Conservation (phyloP, 2,113 vertebrate species). For the Podarcis muralis region DNA sequence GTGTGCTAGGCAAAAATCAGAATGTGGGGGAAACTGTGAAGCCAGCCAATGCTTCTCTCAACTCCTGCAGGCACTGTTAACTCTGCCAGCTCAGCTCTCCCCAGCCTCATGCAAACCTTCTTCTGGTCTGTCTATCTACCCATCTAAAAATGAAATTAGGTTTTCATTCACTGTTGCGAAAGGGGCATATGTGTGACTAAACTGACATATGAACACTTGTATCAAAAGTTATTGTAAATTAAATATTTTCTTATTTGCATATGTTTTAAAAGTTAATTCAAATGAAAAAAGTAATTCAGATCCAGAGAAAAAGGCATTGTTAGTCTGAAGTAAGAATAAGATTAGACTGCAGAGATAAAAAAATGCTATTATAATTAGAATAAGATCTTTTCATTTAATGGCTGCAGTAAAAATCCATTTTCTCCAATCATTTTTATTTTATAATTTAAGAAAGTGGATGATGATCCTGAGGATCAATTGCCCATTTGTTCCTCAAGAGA, state of each 20-base stretch:
- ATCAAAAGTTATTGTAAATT: constrained; percentile 29
- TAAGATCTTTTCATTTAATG: constrained; percentile 46
- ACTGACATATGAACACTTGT: constrained; percentile 24
- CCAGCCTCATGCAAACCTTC: too few relatives aligned
- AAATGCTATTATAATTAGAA: constrained; percentile 29
- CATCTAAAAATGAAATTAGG: neutral
- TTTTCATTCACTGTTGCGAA: neutral
- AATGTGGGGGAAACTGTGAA: too few relatives aligned
- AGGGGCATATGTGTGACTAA: neutral
- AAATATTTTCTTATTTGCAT: constrained; percentile 24
- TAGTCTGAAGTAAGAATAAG: constrained; percentile 44
- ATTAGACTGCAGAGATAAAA: constrained; percentile 39
- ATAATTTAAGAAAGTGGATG: constrained; percentile 62
- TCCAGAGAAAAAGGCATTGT: constrained; percentile 1
- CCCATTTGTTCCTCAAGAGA: constrained; percentile 54
- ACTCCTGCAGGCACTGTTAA: too few relatives aligned
- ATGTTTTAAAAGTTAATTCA: constrained; percentile 50
- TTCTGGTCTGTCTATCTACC: too few relatives aligned
- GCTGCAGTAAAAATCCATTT: constrained; percentile 35
- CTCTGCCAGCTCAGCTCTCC: too few relatives aligned
- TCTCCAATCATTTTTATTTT: constrained; percentile 43
- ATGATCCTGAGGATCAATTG: constrained; percentile 51
- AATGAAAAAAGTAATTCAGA: constrained; percentile 34
- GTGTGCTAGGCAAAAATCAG: too few relatives aligned
- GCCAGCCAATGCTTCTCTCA: too few relatives aligned